phyloP scores from a whole-genome alignment of 2,888 invertebrate species.

The Macaria liturata region DNA sequence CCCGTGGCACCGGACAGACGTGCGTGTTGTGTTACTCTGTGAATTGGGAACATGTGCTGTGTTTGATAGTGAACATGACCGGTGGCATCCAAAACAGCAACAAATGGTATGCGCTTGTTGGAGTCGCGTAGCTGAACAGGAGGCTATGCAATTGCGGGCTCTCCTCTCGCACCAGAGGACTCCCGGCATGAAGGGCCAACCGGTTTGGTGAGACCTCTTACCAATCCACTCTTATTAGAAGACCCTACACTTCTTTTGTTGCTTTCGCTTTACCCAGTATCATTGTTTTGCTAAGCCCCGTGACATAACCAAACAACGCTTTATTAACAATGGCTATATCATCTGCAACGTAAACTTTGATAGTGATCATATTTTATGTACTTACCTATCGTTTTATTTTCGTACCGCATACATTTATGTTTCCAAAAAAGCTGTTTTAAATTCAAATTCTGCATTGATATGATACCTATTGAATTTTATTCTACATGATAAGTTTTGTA shows the following conservation, averaged over 20 bases:
- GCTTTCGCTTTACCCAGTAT: conserved; percentile 11
- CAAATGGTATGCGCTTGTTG: conserved; percentile 67
- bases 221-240: conserved; percentile 56
- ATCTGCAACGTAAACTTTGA: conserved; percentile 15
- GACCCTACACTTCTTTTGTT: conserved; percentile 37
- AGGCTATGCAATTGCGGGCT: conserved; percentile 68
- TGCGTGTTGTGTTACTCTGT: conserved; percentile 34
- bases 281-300: conserved; percentile 33
- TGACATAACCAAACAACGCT: conserved; percentile 17
- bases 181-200: conserved; percentile 79
- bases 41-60: conserved; percentile 67
- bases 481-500: no score
- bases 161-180: conserved; percentile 60
- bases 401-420: neutral
- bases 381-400: neutral
- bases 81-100: conserved; percentile 66
- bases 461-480: no score
- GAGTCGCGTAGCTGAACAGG: conserved; percentile 60
- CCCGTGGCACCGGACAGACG: conserved; percentile 51
- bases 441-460: neutral
- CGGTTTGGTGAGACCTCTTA: conserved; percentile 79
- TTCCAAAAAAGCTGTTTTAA: conserved; percentile 9
- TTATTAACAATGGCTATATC: neutral
- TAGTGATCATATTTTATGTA: conserved; percentile 18
- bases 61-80: conserved; percentile 68